A percentile compares a stretch with the other conserved stretches of the same genome.
These are phyloP conservation scores for Arenaria interpres DNA, from an alignment of 2,113 vertebrate species.

Conservation along the genomic window DNA sequence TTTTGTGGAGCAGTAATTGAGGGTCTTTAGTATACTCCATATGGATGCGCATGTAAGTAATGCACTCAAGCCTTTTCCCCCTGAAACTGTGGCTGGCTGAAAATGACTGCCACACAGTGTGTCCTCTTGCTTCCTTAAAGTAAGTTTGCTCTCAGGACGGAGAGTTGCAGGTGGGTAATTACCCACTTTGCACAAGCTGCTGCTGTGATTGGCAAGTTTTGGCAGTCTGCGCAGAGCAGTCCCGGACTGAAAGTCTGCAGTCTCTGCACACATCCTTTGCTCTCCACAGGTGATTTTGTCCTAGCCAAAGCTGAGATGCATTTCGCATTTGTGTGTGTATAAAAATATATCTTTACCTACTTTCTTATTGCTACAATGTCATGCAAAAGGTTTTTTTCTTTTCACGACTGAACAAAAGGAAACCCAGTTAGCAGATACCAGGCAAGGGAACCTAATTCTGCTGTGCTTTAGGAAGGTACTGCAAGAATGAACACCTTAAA, in stretches of 20 bases:
- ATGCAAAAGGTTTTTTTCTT: not conserved
- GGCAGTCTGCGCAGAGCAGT: not conserved
- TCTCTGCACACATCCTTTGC: not conserved
- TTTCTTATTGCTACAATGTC: not conserved
- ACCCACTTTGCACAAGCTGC: not conserved
- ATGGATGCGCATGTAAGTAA: not conserved
- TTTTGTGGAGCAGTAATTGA: not conserved
- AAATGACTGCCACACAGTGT: not conserved
- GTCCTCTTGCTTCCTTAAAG: conserved; percentile 3
- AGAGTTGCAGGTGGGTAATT: not conserved
- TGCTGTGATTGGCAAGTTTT: not conserved
- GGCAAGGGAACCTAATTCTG: not conserved
- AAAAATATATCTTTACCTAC: conserved; percentile 16
- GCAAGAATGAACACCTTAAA: not conserved
- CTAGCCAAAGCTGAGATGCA: not conserved
- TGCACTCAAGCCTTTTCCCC: not conserved
- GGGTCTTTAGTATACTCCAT: too few species aligned
- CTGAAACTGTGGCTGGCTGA: not conserved
- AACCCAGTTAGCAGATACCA: not conserved
- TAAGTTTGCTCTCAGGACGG: not conserved
- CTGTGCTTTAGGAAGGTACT: not conserved
- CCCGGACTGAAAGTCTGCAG: not conserved
- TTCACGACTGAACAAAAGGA: not conserved
- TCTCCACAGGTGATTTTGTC: conserved; percentile 4
- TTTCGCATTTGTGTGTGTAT: not conserved